Evolutionary conservation across 2,888 invertebrate genomes (phyloP), one percentile per base, ranked within the genome.

Genomic region (Herminia tarsipennalis): DNA sequence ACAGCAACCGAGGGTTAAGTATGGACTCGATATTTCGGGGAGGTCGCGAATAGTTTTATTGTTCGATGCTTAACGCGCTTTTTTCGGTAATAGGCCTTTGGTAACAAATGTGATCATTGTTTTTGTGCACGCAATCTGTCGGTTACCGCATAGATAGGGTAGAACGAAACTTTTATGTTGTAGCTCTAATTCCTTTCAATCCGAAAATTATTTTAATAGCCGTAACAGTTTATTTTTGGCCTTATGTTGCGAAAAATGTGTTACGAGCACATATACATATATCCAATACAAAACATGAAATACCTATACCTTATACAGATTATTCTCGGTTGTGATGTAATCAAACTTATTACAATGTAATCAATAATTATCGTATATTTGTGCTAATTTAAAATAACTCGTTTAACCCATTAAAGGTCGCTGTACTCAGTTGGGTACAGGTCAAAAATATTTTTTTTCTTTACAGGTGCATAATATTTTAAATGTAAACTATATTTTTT

Each of bases 51-150:
- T 74, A 74, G 65, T 76, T 80, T 78, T 75, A 78, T 75, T 73
- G 74, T 77, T 64, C 65, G 68, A 67, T 68, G 70, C 73, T 78
- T 78, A 75, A 69, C 77, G 72, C 78, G 73, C 66, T 73, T 80
- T 76, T 81, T 80, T 71, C 64, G 67, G 70, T 76, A 74, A 80
- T 72, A 76, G 73, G 62, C 69, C 64, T 74, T 74, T 68, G 70
- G 71, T 68, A 78, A 81, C 73, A 78, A 78, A 78, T 68, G 76
- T 67, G 76, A 84, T 83, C 75, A 84, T 84, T 83, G 82, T 84
- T 81, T 83, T 77, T 65, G 70, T 63, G 73, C 85, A 86, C 84
- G 86, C 86, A 82, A 86, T 78, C 76, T 67, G 73, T 70, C 73
- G 58, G 79, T 81, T 83, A 79, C 63, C 64, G 68, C 68, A 69